Base-by-base conservation (phyloP, 1,140 invertebrate species). In the Rhyacophila brunnea region DNA sequence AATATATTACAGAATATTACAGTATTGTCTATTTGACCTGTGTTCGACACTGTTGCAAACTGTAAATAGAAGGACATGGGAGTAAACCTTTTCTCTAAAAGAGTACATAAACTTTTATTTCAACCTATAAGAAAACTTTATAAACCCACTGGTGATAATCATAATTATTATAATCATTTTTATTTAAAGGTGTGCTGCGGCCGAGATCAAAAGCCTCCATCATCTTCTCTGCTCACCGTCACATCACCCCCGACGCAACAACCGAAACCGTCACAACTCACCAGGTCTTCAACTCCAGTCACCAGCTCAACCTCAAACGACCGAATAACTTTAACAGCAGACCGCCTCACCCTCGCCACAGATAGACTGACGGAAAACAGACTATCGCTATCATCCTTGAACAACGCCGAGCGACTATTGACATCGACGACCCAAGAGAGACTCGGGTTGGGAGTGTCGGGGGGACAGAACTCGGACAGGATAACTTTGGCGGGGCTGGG, bases 171-270 rank as follows among this genome's bases (percentile, higher is more conserved):
- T n/a, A n/a, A n/a, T n/a, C n/a, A 47, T 42, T 44, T 35, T 15
- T 7, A 49, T 58, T 64, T 2, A 2, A 61, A 79, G 76, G 74
- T 79, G 6, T 79, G 77, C 68, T 75, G 74, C 67, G 77, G 75
- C 1, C 67, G 75, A 10, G 77, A 79, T 20, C 74, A 72, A 44
- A 79, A 79, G 42, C 75, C 77, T 0, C 70, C 73, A 36, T 72
- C 77, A 1, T 70, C 73, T 0, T 60, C 72, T 0, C 57, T 76
- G 1, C 58, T 72, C 1, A 68, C 74, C 0, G 58, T 60, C n/a
- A 74, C 72, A 0, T 77, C 77, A 0, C 75, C 77, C 1, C 73
- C 77, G 0, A 59, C 63, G 7, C 40, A 44, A 20, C 60, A 56
- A 34, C 63, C 46, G 10, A 48, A 60, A 45, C 19, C 58, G 6